Percentiles rank a stretch among this genome's conserved stretches.
Evolutionary conservation across 1,140 invertebrate genomes (phyloP).

Genomic region (Pseudomyrmex concolor): DNA sequence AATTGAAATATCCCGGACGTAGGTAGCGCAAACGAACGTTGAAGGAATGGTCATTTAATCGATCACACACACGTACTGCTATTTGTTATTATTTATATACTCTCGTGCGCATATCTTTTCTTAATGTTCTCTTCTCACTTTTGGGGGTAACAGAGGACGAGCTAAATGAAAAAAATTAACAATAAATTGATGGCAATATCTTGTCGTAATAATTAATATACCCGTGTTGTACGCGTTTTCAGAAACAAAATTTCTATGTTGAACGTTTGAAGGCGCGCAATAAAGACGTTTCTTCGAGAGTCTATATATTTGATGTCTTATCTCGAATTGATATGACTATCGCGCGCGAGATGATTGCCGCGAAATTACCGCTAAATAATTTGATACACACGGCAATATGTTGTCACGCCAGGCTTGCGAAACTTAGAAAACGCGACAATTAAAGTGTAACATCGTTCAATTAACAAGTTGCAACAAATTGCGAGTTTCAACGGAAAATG

Average conservation of each 20-base stretch:
- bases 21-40: constrained; percentile 63
- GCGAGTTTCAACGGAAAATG: constrained; percentile 1
- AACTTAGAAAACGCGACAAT: background rate
- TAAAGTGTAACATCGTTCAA: background rate
- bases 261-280: background rate
- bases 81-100: background rate
- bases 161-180: background rate
- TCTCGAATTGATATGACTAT: constrained; percentile 47
- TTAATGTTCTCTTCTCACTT: background rate
- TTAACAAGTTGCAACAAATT: constrained; percentile 14
- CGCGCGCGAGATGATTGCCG: constrained; percentile 20
- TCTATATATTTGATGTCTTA: constrained; percentile 34
- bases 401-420: background rate
- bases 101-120: background rate
- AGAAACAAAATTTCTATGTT: background rate
- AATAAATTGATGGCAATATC: background rate
- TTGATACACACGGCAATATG: constrained; percentile 12
- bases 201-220: background rate
- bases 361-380: constrained; percentile 43
- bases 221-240: too few species aligned
- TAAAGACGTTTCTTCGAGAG: background rate
- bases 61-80: background rate
- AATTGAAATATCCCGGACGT: constrained; percentile 80
- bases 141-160: background rate
- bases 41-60: constrained; percentile 15